phyloP scores from a whole-genome alignment of 2,797 vertebrate species.

The Steatocranus sp. region DNA sequence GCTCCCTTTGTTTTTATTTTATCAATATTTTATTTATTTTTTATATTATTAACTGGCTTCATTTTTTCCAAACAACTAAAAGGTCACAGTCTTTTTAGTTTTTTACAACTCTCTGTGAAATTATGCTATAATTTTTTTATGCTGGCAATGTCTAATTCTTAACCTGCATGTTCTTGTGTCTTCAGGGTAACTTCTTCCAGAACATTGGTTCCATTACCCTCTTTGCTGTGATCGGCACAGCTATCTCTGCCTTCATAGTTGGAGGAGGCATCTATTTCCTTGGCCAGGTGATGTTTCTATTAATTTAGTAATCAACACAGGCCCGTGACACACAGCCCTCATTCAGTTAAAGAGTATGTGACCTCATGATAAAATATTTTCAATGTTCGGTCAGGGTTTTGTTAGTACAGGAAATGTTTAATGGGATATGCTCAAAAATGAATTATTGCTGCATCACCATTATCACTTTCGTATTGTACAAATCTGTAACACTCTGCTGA shows the following conservation, averaged over 20 bases:
- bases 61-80: neutral
- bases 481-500: neutral
- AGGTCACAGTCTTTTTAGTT: neutral
- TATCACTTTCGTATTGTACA: neutral
- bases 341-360: neutral
- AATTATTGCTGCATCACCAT: neutral
- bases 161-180: neutral
- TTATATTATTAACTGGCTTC: neutral
- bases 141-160: neutral
- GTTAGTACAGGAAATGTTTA: neutral
- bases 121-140: neutral
- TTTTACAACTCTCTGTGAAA: neutral
- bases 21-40: neutral
- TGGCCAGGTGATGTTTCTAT: constrained; percentile 83
- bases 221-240: constrained; percentile 95
- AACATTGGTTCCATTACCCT: constrained; percentile 98
- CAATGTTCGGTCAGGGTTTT: neutral
- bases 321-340: neutral
- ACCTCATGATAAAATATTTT: neutral
- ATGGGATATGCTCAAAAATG: neutral
- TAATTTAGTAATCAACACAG: neutral
- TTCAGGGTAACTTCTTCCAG: constrained; percentile 98
- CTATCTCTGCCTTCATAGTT: constrained; percentile 95
- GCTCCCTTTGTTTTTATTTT: neutral
- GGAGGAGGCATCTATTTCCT: constrained; percentile 98